phyloP scores from a whole-genome alignment of 2,797 vertebrate species.

The Spinus pinus region DNA sequence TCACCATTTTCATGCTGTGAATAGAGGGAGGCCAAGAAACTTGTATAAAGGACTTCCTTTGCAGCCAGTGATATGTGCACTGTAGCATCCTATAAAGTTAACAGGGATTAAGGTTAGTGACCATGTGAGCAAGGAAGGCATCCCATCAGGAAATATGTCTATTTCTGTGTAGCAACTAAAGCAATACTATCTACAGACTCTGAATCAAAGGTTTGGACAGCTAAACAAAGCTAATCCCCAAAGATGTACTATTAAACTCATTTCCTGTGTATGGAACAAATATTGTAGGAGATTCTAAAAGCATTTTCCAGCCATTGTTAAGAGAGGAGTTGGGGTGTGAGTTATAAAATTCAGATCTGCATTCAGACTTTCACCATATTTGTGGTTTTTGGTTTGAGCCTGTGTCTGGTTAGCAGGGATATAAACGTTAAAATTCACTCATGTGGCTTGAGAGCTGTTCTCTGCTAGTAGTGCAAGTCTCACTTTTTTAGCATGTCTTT shows the following conservation, averaged over 20 bases:
- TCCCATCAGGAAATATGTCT: not conserved
- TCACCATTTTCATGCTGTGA: not conserved
- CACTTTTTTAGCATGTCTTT: not conserved
- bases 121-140: not conserved
- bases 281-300: not conserved
- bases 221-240: slow-evolving; percentile 38
- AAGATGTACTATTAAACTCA: not conserved
- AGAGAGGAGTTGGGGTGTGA: not conserved
- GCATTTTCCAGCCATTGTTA: slow-evolving; percentile 47
- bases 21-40: slow-evolving; percentile 3
- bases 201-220: slow-evolving; percentile 24
- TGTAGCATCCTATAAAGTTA: slow-evolving; percentile 19
- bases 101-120: slow-evolving; percentile 31
- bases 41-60: not conserved
- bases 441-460: not conserved
- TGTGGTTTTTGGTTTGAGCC: slow-evolving; percentile 50
- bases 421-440: not conserved
- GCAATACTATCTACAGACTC: not conserved
- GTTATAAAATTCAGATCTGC: not conserved
- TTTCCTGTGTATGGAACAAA: slow-evolving; percentile 49
- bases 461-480: not conserved
- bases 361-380: slow-evolving; percentile 27
- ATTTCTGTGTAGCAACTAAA: not conserved
- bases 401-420: slow-evolving; percentile 27
- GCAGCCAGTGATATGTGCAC: not conserved